Conservation (phyloP, 1,140 invertebrate species). For the Choristoneura fumiferana region DNA sequence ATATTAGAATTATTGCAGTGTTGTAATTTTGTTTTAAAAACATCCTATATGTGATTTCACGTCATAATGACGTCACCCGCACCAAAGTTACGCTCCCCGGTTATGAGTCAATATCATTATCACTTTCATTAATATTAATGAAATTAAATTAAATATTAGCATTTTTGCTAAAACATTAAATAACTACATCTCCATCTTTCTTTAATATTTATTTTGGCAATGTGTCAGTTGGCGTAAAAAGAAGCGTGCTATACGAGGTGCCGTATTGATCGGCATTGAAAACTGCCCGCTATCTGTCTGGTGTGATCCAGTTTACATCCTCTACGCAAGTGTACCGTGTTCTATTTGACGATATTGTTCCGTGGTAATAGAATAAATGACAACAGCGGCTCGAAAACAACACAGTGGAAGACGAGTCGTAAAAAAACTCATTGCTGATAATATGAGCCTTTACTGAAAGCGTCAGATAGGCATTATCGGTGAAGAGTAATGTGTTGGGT, state of each 20-base stretch:
- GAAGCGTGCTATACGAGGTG: neutral
- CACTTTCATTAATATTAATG: too few species aligned
- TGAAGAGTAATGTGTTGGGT: too few species aligned
- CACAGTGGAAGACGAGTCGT: neutral
- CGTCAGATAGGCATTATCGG: too few species aligned
- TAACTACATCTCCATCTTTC: neutral
- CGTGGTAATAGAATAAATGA: neutral
- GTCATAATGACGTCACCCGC: too few species aligned
- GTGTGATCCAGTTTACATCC: conserved; percentile 2
- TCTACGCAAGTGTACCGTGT: neutral
- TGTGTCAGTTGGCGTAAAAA: neutral
- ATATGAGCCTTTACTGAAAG: too few species aligned
- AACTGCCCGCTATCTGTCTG: conserved; percentile 9
- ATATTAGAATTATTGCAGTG: too few species aligned
- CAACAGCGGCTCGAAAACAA: neutral
- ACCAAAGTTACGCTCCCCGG: too few species aligned
- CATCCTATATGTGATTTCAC: too few species aligned
- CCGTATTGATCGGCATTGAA: conserved; percentile 1
- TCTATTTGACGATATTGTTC: conserved; percentile 17
- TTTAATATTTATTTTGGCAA: neutral
- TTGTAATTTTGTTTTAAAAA: too few species aligned
- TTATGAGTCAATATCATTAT: too few species aligned
- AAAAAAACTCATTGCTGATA: neutral
- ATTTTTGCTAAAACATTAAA: neutral
- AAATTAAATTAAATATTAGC: neutral